Base-by-base conservation (phyloP, 2,113 vertebrate genomes). In the human region DNA sequence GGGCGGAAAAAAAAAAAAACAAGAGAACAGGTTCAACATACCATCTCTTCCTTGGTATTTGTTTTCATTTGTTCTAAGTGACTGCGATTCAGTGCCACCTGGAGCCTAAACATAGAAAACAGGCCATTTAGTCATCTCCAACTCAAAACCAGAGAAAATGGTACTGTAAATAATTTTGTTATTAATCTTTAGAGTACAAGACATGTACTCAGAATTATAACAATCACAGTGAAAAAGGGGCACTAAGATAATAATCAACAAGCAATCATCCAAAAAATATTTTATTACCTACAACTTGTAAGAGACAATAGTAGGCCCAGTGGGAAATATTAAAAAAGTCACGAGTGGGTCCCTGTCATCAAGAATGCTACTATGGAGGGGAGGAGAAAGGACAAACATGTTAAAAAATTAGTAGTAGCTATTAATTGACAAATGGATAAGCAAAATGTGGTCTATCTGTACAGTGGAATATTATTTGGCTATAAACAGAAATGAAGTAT, bases 1-100 rank as follows among this genome's bases (percentile, higher is more conserved):
- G 38, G 20, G 52, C 45, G 0, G 0, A 13, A 30, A 70, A 75
- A 95, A 13, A 30, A 70, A 75, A 75, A 89, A 75, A 75, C 9
- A 66, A 84, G 32, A 59, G 45, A n/a, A 97, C 14, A 43, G 52
- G 90, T 90, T 95, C 96, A 93, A 97, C 97, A 89, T 99, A 99
- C 99, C 99, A 75, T 98, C 97, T 98, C 99, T 98, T 94, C 97
- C 93, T 96, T 97, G 98, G 52, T 94, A 93, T 98, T 97, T 98
- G 93, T 98, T 99, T 97, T 99, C 99, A 96, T 97, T 99, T 98
- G 98, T 98, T 96, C 97, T 95, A 97, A 94, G 90, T 91, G 98
- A 32, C 92, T 97, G 98, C 66, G 91, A 95, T 89, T 99, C 99
- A 59, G 96, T 98, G 85, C 97, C 98, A 98, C 98, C 98, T 97